These are phyloP conservation scores for Phalacrocorax pelagicus DNA, from an alignment of 2,113 vertebrate genomes.

Conservation along the genomic window DNA sequence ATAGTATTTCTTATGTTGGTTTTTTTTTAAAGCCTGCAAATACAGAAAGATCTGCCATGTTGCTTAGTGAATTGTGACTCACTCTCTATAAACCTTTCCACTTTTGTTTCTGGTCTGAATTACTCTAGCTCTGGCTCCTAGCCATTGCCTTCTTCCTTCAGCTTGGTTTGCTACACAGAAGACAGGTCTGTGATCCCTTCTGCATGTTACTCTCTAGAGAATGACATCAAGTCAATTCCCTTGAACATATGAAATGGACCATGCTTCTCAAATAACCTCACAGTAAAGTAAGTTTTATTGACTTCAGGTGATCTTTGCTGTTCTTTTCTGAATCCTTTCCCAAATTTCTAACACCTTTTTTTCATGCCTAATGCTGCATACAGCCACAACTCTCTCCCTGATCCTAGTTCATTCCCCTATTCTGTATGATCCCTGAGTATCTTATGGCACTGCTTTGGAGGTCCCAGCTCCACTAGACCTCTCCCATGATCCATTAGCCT, in stretches of 20 bases:
- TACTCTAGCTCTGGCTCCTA: not conserved
- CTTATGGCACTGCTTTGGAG: not conserved
- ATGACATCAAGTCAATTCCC: not conserved
- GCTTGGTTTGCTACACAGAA: not conserved
- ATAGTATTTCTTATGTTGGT: not conserved
- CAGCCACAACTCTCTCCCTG: not conserved
- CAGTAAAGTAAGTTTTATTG: not conserved
- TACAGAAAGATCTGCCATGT: not conserved
- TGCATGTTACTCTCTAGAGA: not conserved
- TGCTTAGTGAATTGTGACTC: not conserved
- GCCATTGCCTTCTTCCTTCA: not conserved
- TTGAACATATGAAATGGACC: not conserved
- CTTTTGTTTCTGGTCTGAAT: not conserved
- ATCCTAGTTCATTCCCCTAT: not conserved
- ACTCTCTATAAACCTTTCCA: not conserved
- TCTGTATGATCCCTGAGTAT: not conserved
- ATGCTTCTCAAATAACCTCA: not conserved
- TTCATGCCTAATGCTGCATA: not conserved
- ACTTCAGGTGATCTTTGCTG: not conserved
- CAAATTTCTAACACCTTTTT: not conserved
- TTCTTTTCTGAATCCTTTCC: not conserved
- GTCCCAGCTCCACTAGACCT: not conserved
- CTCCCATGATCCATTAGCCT: not conserved
- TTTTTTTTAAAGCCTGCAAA: not conserved
- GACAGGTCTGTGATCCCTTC: not conserved